These are phyloP conservation scores for Carettochelys insculpta DNA, from an alignment of 2,113 vertebrate species.

Conservation along the genomic window DNA sequence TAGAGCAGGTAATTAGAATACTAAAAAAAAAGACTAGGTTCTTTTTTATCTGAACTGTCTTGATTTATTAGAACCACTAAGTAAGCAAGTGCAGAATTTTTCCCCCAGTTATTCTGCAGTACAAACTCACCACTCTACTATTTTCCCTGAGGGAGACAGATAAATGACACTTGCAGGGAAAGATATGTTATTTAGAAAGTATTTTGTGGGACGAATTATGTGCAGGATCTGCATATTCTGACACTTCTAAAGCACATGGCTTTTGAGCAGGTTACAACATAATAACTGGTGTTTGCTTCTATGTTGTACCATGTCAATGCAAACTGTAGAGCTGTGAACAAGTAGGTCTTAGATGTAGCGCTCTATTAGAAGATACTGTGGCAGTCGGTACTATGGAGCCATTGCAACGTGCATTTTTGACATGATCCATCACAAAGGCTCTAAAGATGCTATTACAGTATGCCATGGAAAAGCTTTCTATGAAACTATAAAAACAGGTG, in stretches of 20 bases:
- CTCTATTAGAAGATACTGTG: fast-evolving
- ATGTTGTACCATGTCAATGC: neutral
- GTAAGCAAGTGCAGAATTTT: neutral
- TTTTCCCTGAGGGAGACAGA: fast-evolving
- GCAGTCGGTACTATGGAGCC: fast-evolving
- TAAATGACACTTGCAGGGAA: neutral
- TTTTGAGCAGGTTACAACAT: neutral
- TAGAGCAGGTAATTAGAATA: fast-evolving
- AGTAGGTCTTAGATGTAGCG: neutral
- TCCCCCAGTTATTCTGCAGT: neutral
- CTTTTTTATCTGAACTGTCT: neutral
- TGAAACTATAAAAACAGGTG: neutral
- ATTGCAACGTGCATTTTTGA: neutral
- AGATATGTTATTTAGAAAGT: neutral
- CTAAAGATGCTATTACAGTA: neutral
- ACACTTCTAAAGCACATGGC: fast-evolving
- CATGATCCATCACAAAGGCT: neutral
- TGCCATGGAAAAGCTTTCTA: neutral
- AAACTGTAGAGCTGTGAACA: neutral
- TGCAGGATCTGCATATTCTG: neutral
- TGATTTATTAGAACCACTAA: neutral
- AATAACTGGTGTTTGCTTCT: neutral
- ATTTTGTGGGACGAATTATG: neutral
- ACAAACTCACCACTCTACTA: fast-evolving
- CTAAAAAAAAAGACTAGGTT: too few relatives aligned